Percentiles rank a stretch among this genome's conserved stretches.
These are phyloP conservation scores for Clarias gariepinus DNA, from an alignment of 2,113 vertebrate genomes.

Conservation along the genomic window DNA sequence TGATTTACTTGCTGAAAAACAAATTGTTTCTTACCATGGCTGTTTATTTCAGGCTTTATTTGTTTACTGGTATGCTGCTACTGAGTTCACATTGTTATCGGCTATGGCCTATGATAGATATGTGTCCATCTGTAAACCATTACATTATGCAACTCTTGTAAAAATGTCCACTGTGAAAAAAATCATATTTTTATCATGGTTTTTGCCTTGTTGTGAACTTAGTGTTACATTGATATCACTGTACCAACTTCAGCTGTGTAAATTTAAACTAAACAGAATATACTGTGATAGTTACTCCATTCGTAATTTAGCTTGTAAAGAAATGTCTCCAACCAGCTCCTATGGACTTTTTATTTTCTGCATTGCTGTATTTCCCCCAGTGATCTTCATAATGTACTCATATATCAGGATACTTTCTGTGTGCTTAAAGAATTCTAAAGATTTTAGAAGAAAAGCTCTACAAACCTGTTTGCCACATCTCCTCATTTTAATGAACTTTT, in stretches of 20 bases:
- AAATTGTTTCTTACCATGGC: not conserved
- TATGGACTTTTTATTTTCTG: not conserved
- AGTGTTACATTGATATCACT: not conserved
- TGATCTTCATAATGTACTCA: slow-evolving; percentile 13
- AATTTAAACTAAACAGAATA: slow-evolving; percentile 11
- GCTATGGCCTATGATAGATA: slow-evolving; percentile 17
- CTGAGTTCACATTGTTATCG: slow-evolving; percentile 1
- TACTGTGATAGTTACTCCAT: slow-evolving; percentile 10
- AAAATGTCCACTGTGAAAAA: slow-evolving; percentile 2
- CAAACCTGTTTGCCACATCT: slow-evolving; percentile 32
- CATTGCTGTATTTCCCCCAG: not conserved
- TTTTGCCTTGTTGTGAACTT: not conserved
- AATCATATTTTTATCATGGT: not conserved
- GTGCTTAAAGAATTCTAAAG: slow-evolving; percentile 7
- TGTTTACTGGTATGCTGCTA: not conserved
- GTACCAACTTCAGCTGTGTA: slow-evolving; percentile 6
- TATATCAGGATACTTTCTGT: slow-evolving; percentile 3
- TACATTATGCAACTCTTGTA: not conserved
- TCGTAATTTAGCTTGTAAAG: slow-evolving; percentile 24
- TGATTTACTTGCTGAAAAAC: slow-evolving; percentile 20
- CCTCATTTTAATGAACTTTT: not conserved
- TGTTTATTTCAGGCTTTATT: slow-evolving; percentile 9
- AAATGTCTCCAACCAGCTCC: not conserved
- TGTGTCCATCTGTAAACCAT: slow-evolving; percentile 15
- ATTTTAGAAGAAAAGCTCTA: slow-evolving; percentile 30